phyloP scores from a whole-genome alignment of 2,888 invertebrate genomes.

The Athrips mouffetella region DNA sequence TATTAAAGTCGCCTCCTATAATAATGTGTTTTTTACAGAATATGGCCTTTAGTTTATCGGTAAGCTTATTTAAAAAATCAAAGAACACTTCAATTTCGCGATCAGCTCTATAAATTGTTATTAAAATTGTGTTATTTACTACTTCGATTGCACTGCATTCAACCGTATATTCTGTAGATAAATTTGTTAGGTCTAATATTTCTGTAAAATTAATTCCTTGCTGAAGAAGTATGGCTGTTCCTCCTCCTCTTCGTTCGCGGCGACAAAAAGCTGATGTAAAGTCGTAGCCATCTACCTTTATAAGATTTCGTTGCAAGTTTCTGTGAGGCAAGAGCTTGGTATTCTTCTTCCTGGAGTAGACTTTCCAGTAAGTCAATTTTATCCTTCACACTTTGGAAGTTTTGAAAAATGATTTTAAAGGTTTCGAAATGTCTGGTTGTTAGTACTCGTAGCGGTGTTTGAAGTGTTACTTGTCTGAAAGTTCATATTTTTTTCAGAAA shows the following conservation, averaged over 20 bases:
- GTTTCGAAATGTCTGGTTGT: no score
- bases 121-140: neutral
- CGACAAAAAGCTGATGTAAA: neutral
- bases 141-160: conserved; percentile 1
- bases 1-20: neutral
- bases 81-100: neutral
- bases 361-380: neutral
- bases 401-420: neutral
- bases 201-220: neutral
- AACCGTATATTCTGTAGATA: neutral
- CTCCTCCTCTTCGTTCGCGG: neutral
- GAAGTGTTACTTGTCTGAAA: no score
- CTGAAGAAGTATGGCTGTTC: neutral
- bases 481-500: no score
- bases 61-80: neutral
- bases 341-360: neutral
- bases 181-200: neutral
- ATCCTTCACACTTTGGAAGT: neutral
- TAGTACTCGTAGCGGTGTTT: no score
- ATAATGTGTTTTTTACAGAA: neutral
- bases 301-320: neutral
- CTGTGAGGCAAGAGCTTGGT: neutral
- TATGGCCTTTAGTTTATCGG: neutral
- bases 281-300: neutral
- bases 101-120: neutral